Percentiles rank a stretch among this genome's conserved stretches.
Conservation (phyloP, 2,797 vertebrate species). For the Myiothlypis chrysogaster region DNA sequence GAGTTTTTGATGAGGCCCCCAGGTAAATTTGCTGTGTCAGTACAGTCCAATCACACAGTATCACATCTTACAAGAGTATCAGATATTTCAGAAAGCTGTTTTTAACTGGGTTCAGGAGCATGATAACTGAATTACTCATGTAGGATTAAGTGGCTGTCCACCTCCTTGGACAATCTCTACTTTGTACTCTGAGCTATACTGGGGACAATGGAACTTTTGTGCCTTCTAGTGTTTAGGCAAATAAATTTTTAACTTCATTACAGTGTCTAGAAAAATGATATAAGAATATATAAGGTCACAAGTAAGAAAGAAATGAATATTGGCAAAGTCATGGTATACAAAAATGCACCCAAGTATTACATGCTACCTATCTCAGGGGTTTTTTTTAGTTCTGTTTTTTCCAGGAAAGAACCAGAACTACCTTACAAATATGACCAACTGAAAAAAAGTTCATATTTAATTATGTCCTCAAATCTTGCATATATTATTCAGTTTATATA, state of each 20-base stretch:
- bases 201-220: neutral
- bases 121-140: neutral
- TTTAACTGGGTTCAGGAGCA: neutral
- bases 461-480: neutral
- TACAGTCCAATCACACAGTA: neutral
- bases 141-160: neutral
- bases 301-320: neutral
- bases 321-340: neutral
- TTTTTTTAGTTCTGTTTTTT: neutral
- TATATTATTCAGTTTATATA: neutral
- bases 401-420: neutral
- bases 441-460: neutral
- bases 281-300: neutral
- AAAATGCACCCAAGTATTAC: neutral
- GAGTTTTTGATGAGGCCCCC: neutral
- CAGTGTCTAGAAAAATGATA: neutral
- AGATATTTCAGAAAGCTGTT: neutral
- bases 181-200: neutral
- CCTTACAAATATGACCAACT: neutral
- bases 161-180: neutral
- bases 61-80: neutral
- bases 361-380: neutral
- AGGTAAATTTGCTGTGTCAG: neutral
- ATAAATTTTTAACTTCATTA: neutral
- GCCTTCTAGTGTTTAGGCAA: neutral